Conservation (phyloP, 2,797 vertebrate species). For the Microhierax caerulescens region DNA sequence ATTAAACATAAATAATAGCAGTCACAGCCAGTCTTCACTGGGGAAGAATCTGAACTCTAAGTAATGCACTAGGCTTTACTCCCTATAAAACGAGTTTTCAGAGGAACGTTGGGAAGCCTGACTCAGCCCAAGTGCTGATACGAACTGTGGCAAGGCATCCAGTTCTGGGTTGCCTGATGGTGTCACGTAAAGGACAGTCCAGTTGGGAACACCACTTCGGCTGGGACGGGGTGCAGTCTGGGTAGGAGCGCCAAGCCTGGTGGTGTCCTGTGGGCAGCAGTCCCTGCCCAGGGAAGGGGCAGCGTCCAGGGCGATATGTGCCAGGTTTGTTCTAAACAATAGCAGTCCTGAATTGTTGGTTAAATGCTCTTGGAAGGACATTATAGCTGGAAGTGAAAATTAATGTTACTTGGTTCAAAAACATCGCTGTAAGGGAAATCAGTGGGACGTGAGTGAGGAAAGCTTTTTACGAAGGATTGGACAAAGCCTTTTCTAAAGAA, state of each 20-base stretch:
- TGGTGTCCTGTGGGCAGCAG: neutral
- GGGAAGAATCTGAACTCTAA: neutral
- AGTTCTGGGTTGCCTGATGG: neutral
- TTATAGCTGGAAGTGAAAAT: neutral
- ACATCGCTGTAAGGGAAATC: neutral
- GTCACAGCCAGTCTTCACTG: neutral
- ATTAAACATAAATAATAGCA: neutral
- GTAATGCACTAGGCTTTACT: accelerated
- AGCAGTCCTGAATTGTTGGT: no score
- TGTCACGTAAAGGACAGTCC: neutral
- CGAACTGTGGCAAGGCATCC: neutral
- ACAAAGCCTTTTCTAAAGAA: neutral
- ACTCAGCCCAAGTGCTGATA: neutral
- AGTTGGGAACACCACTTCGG: accelerated
- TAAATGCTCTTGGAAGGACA: neutral
- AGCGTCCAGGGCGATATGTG: accelerated
- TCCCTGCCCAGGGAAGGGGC: neutral
- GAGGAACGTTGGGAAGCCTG: accelerated
- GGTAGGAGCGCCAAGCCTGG: accelerated
- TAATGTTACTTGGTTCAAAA: neutral
- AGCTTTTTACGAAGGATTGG: neutral
- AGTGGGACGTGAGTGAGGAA: neutral
- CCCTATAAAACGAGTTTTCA: neutral
- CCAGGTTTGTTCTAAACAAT: neutral
- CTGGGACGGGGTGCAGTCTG: no score